Percentiles rank a stretch among this genome's conserved stretches.
phyloP scores from a whole-genome alignment of 2,113 vertebrate genomes.

The Neogale vison region DNA sequence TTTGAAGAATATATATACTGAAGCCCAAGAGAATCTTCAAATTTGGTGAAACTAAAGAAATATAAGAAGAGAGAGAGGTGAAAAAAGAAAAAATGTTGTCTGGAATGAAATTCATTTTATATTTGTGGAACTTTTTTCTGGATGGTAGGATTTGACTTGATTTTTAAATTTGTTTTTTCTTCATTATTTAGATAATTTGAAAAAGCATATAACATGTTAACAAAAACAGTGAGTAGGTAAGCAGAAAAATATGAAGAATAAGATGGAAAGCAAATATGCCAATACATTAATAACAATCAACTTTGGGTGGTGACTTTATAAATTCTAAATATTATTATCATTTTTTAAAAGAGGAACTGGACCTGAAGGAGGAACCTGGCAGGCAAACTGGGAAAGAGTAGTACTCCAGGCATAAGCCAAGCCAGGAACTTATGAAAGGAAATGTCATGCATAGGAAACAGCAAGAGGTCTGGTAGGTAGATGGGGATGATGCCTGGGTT shows the following conservation, averaged over 20 bases:
- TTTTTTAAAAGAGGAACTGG: neutral
- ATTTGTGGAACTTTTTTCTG: neutral
- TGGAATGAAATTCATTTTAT: neutral
- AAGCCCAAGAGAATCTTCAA: neutral
- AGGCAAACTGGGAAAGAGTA: neutral
- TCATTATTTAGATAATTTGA: constrained; percentile 11
- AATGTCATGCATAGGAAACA: neutral
- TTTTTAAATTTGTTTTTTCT: constrained; percentile 27
- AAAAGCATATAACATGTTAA: neutral
- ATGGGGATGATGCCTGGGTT: neutral
- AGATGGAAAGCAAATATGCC: neutral
- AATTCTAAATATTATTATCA: neutral
- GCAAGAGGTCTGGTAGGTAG: neutral
- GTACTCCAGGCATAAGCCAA: neutral
- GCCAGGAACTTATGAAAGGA: neutral
- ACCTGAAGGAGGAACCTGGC: neutral
- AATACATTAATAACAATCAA: neutral
- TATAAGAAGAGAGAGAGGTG: neutral
- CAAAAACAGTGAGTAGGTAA: neutral
- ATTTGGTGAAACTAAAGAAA: neutral
- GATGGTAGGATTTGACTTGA: neutral
- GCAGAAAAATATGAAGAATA: neutral
- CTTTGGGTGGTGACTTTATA: neutral
- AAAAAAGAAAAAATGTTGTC: neutral
- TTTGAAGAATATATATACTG: neutral